A percentile compares a stretch with the other conserved stretches of the same genome.
phyloP scores from a whole-genome alignment of 2,113 vertebrate genomes.

The Peromyscus polionotus region DNA sequence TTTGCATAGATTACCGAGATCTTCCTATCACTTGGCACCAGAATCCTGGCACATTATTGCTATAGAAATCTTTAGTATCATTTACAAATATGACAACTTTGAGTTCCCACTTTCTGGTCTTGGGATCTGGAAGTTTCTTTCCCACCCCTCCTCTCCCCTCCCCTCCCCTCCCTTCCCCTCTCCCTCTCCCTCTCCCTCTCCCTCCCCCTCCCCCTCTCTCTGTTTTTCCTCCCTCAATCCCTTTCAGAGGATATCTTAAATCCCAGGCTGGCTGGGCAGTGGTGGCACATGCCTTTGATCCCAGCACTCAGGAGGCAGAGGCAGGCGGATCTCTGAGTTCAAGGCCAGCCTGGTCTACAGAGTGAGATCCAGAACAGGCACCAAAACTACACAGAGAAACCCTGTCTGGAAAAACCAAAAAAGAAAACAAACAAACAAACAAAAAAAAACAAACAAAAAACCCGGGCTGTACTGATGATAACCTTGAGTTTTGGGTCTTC shows the following conservation, averaged over 20 bases:
- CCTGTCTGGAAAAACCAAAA: too few relatives aligned
- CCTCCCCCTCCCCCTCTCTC: background rate
- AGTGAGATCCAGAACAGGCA: too few relatives aligned
- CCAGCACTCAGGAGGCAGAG: too few relatives aligned
- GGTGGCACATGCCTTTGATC: too few relatives aligned
- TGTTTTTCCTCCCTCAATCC: too few relatives aligned
- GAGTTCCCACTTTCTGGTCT: constrained; percentile 31
- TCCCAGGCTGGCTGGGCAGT: background rate
- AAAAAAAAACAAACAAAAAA: too few relatives aligned
- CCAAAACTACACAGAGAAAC: too few relatives aligned
- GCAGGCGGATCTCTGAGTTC: too few relatives aligned
- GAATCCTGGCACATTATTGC: constrained; percentile 59
- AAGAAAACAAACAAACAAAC: too few relatives aligned
- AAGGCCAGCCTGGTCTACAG: too few relatives aligned
- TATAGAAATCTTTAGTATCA: constrained; percentile 57
- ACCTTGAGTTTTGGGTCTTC: background rate
- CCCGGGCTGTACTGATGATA: background rate
- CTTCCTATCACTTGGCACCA: constrained; percentile 72
- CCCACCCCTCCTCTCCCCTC: rapidly evolving
- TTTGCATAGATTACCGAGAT: constrained; percentile 73
- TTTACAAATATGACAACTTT: constrained; percentile 24
- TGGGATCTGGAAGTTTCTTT: background rate
- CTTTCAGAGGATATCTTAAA: background rate
- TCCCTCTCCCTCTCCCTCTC: background rate
- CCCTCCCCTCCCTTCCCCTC: background rate